Evolutionary conservation across 92 coral and sea anemone genomes (phyloP), one percentile per base, ranked within the genome.

Genomic region (Micromussa lordhowensis): DNA sequence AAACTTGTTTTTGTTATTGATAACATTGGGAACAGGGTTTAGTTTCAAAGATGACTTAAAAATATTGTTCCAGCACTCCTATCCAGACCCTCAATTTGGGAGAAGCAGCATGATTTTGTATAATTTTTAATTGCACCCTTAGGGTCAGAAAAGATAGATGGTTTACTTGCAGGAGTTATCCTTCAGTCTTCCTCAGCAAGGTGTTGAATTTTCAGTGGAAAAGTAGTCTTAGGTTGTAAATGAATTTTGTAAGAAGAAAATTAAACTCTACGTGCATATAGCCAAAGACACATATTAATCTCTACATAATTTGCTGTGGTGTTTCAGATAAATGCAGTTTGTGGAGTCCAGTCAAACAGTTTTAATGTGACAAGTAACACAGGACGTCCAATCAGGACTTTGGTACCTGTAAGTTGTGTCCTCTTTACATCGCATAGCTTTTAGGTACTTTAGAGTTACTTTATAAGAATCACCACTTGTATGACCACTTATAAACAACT

Each of bases 311-410:
- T n/a, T 66, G 13, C 32, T 66, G 34, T 66, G 71, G 26, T 22
- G 38, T 64, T 84, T 64, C 75, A 93, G 96, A 75, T 91, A 77
- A 91, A 91, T 15, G 86, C 86, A 68, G 90, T 93, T 40, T 93
- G 96, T 82, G 74, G 87, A 48, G 87, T 87, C 28, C 96, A 93
- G 66, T 72, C 88, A 32, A 88, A 85, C 58, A 93, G 96, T 88
- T 89, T 88, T 55, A 93, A 93, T 66, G 80, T 93, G 49, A 91
- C 96, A 57, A 84, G 86, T 88, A 88, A 87, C 64, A 80, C 91
- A 71, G 94, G 90, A 24, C 86, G 75, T 78, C 96, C 91, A 36
- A 88, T 91, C 78, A 88, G 94, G 84, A 91, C 94, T n/a, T 79
- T 93, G 34, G 90, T 93, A 28, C 96, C 96, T 29, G 96, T 93